Percentiles rank a stretch among this genome's conserved stretches.
Conservation (phyloP, 1,140 invertebrate species). For the Drosophila tropicalis region DNA sequence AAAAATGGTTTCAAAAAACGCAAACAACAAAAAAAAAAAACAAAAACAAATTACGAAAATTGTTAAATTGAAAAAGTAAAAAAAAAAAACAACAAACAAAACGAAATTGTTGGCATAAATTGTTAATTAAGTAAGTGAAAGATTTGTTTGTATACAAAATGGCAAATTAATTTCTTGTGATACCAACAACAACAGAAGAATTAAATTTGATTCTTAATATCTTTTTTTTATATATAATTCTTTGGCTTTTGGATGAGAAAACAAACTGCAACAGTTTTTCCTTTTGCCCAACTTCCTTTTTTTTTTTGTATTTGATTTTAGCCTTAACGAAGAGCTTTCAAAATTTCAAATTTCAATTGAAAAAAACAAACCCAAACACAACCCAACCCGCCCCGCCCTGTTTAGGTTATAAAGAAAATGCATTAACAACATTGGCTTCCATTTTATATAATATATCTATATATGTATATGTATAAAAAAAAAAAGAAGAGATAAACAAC, state of each 20-base stretch:
- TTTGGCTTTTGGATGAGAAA: slow-evolving; percentile 24
- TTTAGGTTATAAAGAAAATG: slow-evolving; percentile 40
- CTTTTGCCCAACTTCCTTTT: background rate
- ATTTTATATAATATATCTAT: slow-evolving; percentile 53
- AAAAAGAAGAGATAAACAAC: slow-evolving; percentile 25
- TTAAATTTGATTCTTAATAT: slow-evolving; percentile 44
- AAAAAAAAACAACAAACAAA: slow-evolving; percentile 38
- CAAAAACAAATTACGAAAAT: slow-evolving; percentile 29
- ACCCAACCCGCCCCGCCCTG: background rate
- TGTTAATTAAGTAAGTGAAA: slow-evolving; percentile 52
- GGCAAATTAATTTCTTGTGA: slow-evolving; percentile 76
- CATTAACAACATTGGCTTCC: slow-evolving; percentile 75
- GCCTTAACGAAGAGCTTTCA: slow-evolving; percentile 56
- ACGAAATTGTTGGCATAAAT: slow-evolving; percentile 57
- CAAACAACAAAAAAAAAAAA: slow-evolving; percentile 52
- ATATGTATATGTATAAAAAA: slow-evolving; percentile 12
- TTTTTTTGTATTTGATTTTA: slow-evolving; percentile 13
- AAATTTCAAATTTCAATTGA: slow-evolving; percentile 64
- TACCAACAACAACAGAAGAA: slow-evolving; percentile 52
- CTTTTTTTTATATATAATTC: background rate
- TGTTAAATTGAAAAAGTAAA: slow-evolving; percentile 30
- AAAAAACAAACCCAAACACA: background rate
- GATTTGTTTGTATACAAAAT: slow-evolving; percentile 40
- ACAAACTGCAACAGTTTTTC: slow-evolving; percentile 63
- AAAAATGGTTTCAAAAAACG: slow-evolving; percentile 74